Conservation (phyloP, 2,113 vertebrate species). For the Vombatus ursinus region DNA sequence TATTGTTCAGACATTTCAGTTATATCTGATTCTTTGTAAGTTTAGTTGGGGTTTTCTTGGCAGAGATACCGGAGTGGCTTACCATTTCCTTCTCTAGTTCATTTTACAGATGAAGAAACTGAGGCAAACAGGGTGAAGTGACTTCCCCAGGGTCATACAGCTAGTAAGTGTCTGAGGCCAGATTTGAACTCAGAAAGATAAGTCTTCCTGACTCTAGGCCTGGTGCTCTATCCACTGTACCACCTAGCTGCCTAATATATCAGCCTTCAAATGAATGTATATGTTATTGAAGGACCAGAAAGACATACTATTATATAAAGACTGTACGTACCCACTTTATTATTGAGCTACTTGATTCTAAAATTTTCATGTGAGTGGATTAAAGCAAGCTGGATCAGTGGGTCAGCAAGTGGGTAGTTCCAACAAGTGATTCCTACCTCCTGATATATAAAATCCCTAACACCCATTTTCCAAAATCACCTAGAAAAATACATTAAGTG, state of each 20-base stretch:
- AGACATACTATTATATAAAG: background rate
- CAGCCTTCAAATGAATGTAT: background rate
- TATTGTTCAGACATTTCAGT: background rate
- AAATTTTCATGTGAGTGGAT: background rate
- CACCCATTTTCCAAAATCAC: conserved; percentile 1
- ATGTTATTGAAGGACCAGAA: background rate
- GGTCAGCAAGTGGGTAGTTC: too few species aligned
- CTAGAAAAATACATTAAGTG: background rate
- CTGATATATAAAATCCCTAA: background rate
- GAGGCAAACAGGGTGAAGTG: background rate
- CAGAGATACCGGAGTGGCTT: background rate
- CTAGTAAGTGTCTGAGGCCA: background rate
- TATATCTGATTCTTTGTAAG: background rate
- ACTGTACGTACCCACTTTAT: background rate
- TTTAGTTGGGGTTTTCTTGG: background rate
- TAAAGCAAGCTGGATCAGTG: background rate
- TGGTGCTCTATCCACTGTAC: background rate
- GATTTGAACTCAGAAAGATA: background rate
- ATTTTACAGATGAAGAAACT: background rate
- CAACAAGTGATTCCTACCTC: background rate
- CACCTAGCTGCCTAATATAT: background rate
- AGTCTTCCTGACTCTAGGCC: background rate
- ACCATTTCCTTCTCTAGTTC: background rate
- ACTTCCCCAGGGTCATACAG: background rate
- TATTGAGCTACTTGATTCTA: background rate